Evolutionary conservation across 2,113 vertebrate species (phyloP), one percentile per base, ranked within the genome.

Genomic region (Brachyhypopomus occidentalis): DNA sequence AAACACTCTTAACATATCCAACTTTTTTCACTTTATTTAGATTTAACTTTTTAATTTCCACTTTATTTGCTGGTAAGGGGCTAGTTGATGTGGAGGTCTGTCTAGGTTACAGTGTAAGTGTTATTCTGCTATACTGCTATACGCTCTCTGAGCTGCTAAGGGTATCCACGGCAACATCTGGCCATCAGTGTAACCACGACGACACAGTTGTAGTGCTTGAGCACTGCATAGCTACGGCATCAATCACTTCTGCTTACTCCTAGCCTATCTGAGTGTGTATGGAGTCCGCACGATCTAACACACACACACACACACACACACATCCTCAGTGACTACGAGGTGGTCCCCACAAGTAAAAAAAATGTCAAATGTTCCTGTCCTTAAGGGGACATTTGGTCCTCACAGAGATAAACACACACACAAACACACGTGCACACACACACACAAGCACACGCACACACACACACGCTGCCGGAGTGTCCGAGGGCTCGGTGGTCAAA

Each of bases 201-300:
- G 16, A 90, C 48, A 17, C 20, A 3, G 79, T 70, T 82, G 79
- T 22, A 25, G 80, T 36, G 23, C 41, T 73, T 75, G 81, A 78
- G 78, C 60, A 79, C 83, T 81, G 59, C 71, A 25, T 19, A 73
- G 81, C 72, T 72, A 77, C 86, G 78, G 87, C 86, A 88, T 78
- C 8, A 69, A 86, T 88, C 83, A 79, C 45, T 23, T 88, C 77
- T 78, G 55, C 83, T 75, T 34, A 62, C 85, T 67, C 5, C 70
- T 63, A 63, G 81, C 14, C 70, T 70, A 70, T 66, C 71, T 5
- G 52, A 48, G 22, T 41, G 55, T 71, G 63, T 45, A 45, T 55
- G 30, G 52, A 48, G n/a, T 30, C 63, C 70, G 63, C 52, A 41
- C 52, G 38, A 22, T 62, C 22, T 20, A 45, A 22, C 59, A 38